Conservation (phyloP, 2,888 invertebrate species). For the Dicranocentrus wangi region DNA sequence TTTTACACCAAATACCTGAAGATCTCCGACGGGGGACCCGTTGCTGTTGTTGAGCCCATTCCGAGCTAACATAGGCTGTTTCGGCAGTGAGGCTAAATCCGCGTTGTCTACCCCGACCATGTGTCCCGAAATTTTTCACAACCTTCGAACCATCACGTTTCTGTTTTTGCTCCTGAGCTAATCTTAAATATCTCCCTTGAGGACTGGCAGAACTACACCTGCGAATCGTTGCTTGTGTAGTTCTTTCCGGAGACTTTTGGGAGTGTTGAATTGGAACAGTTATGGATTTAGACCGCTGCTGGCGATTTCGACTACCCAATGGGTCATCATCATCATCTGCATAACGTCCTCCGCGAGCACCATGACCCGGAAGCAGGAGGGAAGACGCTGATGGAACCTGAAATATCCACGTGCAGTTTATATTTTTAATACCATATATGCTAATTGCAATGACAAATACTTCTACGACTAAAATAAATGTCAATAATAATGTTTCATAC, state of each 20-base stretch:
- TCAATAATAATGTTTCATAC: conserved; percentile 24
- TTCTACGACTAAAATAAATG: not conserved
- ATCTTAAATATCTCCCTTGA: conserved; percentile 48
- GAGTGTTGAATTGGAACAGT: conserved; percentile 60
- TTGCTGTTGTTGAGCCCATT: conserved; percentile 42
- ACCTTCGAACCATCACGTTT: conserved; percentile 17
- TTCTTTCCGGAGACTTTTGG: conserved; percentile 47
- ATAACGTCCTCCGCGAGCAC: conserved; percentile 46
- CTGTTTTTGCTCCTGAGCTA: conserved; percentile 43
- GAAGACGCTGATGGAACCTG: conserved; percentile 63
- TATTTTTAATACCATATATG: not conserved
- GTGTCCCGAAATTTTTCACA: conserved; percentile 38
- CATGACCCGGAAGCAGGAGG: conserved; percentile 57
- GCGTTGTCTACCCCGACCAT: conserved; percentile 36
- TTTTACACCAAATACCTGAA: conserved; percentile 27
- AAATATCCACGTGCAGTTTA: not conserved
- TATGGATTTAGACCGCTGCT: conserved; percentile 60
- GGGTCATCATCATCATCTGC: conserved; percentile 51
- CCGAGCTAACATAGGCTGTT: conserved; percentile 47
- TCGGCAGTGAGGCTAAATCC: conserved; percentile 54
- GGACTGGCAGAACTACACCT: conserved; percentile 63
- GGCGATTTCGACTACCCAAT: conserved; percentile 41
- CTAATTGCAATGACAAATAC: not conserved
- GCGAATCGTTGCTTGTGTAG: conserved; percentile 41
- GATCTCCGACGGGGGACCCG: conserved; percentile 39